A percentile compares a stretch with the other conserved stretches of the same genome.
Conservation (phyloP, 1,140 invertebrate species). For the Panulirus ornatus region DNA sequence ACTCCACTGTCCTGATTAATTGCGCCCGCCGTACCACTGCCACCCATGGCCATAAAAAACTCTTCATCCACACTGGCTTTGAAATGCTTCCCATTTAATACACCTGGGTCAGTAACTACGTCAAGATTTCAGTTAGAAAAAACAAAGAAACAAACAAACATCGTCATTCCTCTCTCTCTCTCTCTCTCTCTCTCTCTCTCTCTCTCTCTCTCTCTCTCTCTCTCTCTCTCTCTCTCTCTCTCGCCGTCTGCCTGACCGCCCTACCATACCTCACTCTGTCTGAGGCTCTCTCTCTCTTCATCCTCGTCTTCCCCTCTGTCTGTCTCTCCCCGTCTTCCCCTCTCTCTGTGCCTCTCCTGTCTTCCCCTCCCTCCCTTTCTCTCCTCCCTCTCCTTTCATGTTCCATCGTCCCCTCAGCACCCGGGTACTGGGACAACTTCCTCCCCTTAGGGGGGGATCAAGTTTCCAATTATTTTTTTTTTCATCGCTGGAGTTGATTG, state of each 20-base stretch:
- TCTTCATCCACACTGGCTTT: no score
- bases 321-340: not conserved
- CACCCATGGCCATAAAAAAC: no score
- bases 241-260: not conserved
- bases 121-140: no score
- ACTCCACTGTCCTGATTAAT: no score
- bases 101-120: no score
- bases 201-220: not conserved
- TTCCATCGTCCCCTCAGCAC: not conserved
- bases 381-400: not conserved
- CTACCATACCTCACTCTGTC: not conserved
- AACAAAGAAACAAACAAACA: not conserved
- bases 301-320: not conserved
- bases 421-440: not conserved
- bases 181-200: not conserved
- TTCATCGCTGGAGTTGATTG: not conserved
- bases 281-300: not conserved
- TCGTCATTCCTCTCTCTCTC: not conserved
- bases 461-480: slow-evolving; percentile 1
- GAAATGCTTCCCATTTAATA: no score
- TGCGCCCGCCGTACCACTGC: no score
- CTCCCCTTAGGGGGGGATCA: not conserved
- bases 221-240: not conserved
- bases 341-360: not conserved
- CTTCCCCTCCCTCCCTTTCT: not conserved